Conservation (phyloP, 2,113 vertebrate species). For the Salvelinus sp. region DNA sequence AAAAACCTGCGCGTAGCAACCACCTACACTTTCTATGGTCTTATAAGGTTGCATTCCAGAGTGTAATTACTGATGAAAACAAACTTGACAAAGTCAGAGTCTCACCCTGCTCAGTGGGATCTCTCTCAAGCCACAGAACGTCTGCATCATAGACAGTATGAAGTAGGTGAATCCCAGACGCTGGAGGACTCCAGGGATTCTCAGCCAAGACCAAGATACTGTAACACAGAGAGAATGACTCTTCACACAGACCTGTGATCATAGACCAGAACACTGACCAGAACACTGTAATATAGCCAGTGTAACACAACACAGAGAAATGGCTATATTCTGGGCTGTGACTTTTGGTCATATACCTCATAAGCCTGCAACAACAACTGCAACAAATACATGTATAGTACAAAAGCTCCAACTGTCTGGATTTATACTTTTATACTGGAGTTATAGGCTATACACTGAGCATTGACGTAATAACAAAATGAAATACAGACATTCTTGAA, state of each 20-base stretch:
- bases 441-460: background rate
- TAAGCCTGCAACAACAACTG: too few species aligned
- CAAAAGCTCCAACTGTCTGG: slow-evolving; percentile 1
- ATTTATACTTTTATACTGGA: background rate
- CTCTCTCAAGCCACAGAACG: slow-evolving; percentile 65
- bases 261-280: background rate
- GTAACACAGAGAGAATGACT: slow-evolving; percentile 29
- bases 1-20: background rate
- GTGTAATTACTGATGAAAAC: background rate
- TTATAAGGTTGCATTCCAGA: background rate
- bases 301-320: background rate
- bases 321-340: background rate
- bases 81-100: background rate
- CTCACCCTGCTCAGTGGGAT: slow-evolving; percentile 65
- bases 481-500: slow-evolving; percentile 17
- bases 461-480: slow-evolving; percentile 5
- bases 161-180: slow-evolving; percentile 81
- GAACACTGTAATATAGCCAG: background rate
- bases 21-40: background rate
- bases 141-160: slow-evolving; percentile 76
- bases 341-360: too few species aligned
- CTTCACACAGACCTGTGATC: background rate
- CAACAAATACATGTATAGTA: background rate
- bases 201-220: slow-evolving; percentile 82
- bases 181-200: slow-evolving; percentile 81